Evolutionary conservation across 2,888 invertebrate species (phyloP).

Genomic region (Macrophya alboannulata): DNA sequence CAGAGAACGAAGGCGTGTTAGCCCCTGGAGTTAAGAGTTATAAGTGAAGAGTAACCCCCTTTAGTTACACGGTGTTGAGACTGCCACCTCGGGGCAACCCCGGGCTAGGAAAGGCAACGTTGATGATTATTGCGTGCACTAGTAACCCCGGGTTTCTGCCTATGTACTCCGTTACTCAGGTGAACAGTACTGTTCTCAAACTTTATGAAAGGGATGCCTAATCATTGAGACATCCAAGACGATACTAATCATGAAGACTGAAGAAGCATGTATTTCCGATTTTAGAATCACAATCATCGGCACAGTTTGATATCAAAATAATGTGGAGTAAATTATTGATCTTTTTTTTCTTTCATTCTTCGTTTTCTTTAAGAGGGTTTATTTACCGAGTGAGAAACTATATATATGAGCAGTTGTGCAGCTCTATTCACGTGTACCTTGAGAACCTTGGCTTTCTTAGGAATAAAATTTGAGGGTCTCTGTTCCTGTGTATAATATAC

Average conservation of each 20-base stretch:
- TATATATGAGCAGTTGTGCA: background rate
- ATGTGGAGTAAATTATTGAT: background rate
- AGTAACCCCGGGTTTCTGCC: background rate
- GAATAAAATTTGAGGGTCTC: conserved; percentile 47
- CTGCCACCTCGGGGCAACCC: conserved; percentile 38
- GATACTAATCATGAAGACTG: background rate
- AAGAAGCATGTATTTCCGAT: background rate
- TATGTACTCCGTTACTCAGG: conserved; percentile 1
- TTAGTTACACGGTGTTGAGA: conserved; percentile 45
- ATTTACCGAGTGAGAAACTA: background rate
- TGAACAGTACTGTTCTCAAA: conserved; percentile 40
- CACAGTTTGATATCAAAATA: background rate
- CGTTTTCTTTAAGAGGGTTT: background rate
- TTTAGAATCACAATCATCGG: background rate
- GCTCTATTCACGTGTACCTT: background rate
- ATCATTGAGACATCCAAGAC: background rate
- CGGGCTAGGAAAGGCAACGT: conserved; percentile 38
- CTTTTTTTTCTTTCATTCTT: background rate
- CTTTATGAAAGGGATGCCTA: background rate
- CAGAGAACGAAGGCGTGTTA: conserved; percentile 48
- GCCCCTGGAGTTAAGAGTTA: conserved; percentile 50
- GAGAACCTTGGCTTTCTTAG: conserved; percentile 1
- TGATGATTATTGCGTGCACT: conserved; percentile 48
- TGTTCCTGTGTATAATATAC: conserved; percentile 42
- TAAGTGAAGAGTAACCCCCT: conserved; percentile 56